These are phyloP conservation scores for Pyrochroa serraticornis DNA, from an alignment of 2,888 invertebrate species.

Conservation along the genomic window DNA sequence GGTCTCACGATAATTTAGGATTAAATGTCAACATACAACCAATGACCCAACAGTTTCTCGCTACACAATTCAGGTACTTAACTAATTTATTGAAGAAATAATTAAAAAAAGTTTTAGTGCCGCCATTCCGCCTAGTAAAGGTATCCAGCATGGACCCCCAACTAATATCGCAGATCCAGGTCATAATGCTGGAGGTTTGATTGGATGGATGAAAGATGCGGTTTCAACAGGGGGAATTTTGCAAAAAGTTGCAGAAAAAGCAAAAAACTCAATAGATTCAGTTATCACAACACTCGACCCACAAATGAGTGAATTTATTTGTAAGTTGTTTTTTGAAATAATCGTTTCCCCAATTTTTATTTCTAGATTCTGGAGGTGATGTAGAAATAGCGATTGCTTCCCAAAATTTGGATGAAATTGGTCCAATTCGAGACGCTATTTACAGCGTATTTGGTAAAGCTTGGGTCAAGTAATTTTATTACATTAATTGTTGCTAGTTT, in stretches of 20 bases:
- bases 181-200: conserved; percentile 63
- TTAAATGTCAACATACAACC: background rate
- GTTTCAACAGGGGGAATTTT: conserved; percentile 69
- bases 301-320: conserved; percentile 86
- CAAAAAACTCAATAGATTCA: conserved; percentile 80
- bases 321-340: conserved; percentile 62
- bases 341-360: conserved; percentile 19
- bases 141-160: conserved; percentile 42
- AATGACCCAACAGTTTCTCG: conserved; percentile 48
- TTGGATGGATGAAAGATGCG: conserved; percentile 74
- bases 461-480: conserved; percentile 69
- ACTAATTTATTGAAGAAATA: background rate
- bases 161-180: conserved; percentile 13
- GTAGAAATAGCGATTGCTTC: conserved; percentile 77
- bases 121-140: conserved; percentile 56
- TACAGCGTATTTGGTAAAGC: conserved; percentile 81
- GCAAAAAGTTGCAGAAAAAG: conserved; percentile 74
- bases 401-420: conserved; percentile 76
- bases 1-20: conserved; percentile 6
- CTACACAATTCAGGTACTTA: conserved; percentile 53
- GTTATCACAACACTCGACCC: conserved; percentile 89
- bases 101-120: conserved; percentile 44
- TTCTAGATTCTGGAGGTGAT: conserved; percentile 80
- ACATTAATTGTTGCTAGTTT: conserved; percentile 4
- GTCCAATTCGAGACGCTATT: conserved; percentile 79